A percentile compares a stretch with the other conserved stretches of the same genome.
Evolutionary conservation across 2,797 vertebrate genomes (phyloP).

Genomic region (Melanotaenia trifasciata): DNA sequence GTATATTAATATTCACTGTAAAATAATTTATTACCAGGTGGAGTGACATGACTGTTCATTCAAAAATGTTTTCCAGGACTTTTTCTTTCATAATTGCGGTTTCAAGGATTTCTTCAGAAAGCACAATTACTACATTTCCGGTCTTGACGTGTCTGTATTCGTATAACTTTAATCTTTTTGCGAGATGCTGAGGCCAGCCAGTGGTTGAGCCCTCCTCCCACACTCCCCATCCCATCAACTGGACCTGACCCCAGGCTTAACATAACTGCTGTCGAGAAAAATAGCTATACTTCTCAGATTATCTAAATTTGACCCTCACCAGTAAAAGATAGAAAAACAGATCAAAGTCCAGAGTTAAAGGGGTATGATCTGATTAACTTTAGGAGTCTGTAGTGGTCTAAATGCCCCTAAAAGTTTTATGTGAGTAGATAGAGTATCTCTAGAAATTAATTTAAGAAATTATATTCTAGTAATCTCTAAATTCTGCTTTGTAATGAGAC

Average conservation of each 20-base stretch:
- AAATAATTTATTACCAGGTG: not conserved
- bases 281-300: not conserved
- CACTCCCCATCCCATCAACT: constrained; percentile 45
- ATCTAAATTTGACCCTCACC: not conserved
- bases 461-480: not conserved
- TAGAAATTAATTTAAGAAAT: not conserved
- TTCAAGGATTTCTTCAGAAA: constrained; percentile 49
- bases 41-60: fast-evolving
- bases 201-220: constrained; percentile 48
- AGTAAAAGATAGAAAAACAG: not conserved
- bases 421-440: not conserved
- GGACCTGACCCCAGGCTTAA: constrained; percentile 24
- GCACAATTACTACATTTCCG: not conserved
- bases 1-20: not conserved
- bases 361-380: constrained; percentile 1
- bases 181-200: constrained; percentile 45
- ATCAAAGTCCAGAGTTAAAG: constrained; percentile 7
- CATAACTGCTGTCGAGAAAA: not conserved
- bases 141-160: not conserved
- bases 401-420: not conserved
- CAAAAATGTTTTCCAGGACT: not conserved
- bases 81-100: too few species aligned
- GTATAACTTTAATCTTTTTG: constrained; percentile 26
- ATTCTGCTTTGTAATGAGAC: not conserved
- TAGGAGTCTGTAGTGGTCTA: not conserved